Percentiles rank a stretch among this genome's conserved stretches.
Evolutionary conservation across 1,140 invertebrate genomes (phyloP).

Genomic region (Heliconius himera): DNA sequence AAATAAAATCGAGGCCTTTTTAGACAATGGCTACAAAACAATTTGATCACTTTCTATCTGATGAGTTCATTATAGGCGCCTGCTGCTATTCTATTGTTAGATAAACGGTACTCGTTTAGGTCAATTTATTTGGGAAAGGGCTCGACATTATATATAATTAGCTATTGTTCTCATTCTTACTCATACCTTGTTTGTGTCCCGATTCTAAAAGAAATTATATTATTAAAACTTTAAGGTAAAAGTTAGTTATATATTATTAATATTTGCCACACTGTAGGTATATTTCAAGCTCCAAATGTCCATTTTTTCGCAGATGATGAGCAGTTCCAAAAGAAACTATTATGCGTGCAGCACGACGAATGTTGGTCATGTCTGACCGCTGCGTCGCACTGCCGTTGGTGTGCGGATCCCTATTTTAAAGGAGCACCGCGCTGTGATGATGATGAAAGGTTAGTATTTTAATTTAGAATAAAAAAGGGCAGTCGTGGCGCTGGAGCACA

Average conservation of each 20-base stretch:
- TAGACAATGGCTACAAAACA: constrained; percentile 10
- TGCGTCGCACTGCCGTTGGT: constrained; percentile 73
- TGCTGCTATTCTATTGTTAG: constrained; percentile 29
- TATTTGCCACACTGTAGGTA: not conserved
- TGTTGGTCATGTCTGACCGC: constrained; percentile 70
- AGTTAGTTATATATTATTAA: too few relatives aligned
- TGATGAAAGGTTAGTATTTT: constrained; percentile 58
- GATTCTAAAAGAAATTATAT: not conserved
- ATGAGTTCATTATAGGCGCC: constrained; percentile 23
- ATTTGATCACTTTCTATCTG: constrained; percentile 17
- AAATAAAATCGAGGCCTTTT: not conserved
- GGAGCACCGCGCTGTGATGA: constrained; percentile 66
- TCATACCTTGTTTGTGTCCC: not conserved
- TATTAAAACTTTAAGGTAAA: not conserved
- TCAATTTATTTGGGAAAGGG: constrained; percentile 17
- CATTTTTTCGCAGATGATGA: constrained; percentile 54
- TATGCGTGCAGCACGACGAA: constrained; percentile 70
- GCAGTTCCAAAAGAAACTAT: constrained; percentile 64
- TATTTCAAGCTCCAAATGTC: not conserved
- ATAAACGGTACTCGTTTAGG: constrained; percentile 10
- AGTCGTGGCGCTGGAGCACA: too few relatives aligned
- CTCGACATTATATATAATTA: not conserved
- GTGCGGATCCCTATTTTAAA: constrained; percentile 71
- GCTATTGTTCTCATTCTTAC: not conserved
- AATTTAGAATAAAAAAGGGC: too few relatives aligned